These are phyloP conservation scores for Physella acuta DNA, from an alignment of 1,140 invertebrate genomes.

Conservation along the genomic window DNA sequence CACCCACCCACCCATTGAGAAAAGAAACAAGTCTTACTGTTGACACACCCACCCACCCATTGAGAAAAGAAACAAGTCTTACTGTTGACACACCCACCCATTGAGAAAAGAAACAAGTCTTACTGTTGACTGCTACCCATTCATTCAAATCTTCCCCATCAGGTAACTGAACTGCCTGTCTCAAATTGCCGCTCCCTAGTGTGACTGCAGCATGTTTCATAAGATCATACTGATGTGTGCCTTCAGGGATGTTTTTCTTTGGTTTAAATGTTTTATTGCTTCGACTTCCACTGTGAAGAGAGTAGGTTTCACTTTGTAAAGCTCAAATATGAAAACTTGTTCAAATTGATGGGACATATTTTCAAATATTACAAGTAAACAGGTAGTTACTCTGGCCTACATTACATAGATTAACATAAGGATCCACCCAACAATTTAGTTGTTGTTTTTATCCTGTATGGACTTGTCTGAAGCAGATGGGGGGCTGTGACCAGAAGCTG, in stretches of 20 bases:
- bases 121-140: constrained; percentile 99
- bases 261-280: constrained; percentile 82
- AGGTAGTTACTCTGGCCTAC: not conserved
- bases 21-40: too few species aligned
- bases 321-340: not conserved
- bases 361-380: not conserved
- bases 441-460: not conserved
- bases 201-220: constrained; percentile 99
- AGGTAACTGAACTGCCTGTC: constrained; percentile 92
- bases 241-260: constrained; percentile 98
- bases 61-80: too few species aligned
- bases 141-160: constrained; percentile 99
- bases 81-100: too few species aligned
- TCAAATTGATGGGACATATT: not conserved
- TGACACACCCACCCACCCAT: too few species aligned
- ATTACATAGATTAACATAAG: not conserved
- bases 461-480: not conserved
- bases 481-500: too few species aligned
- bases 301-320: not conserved
- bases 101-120: too few species aligned
- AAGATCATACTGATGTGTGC: constrained; percentile 97
- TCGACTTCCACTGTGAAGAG: constrained; percentile 44
- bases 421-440: not conserved
- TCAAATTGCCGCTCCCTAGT: constrained; percentile 93
- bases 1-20: too few species aligned